These are phyloP conservation scores for Brachirus orientalis DNA, from an alignment of 2,113 vertebrate species.

Conservation along the genomic window DNA sequence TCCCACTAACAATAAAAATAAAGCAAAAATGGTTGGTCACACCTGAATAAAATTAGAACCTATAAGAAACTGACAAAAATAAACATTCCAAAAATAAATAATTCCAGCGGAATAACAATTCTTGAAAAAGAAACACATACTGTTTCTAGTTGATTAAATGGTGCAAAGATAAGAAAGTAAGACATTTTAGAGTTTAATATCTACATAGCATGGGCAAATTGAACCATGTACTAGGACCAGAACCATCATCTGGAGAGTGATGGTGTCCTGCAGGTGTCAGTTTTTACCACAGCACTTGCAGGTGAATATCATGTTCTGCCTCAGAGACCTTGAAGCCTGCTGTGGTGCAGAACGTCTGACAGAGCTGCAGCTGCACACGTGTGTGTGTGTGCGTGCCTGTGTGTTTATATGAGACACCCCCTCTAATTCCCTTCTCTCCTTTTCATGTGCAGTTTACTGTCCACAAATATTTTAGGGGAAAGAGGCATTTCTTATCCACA, in stretches of 20 bases:
- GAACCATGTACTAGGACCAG: constrained; percentile 2
- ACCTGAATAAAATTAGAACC: too few species aligned
- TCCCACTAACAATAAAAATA: too few species aligned
- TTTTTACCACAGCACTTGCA: neutral
- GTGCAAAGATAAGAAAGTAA: neutral
- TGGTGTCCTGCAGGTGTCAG: constrained; percentile 9
- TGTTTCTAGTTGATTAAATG: neutral
- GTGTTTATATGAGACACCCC: neutral
- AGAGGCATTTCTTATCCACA: constrained; percentile 31
- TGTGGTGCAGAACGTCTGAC: constrained; percentile 10
- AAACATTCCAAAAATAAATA: too few species aligned
- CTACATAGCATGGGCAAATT: neutral
- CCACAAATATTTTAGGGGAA: constrained; percentile 26
- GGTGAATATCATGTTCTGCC: constrained; percentile 5
- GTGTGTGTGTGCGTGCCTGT: constrained; percentile 23
- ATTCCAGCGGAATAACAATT: too few species aligned
- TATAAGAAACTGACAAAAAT: too few species aligned
- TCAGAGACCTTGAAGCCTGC: constrained; percentile 42
- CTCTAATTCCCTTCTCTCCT: constrained; percentile 5
- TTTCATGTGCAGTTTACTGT: constrained; percentile 30
- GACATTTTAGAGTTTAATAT: neutral
- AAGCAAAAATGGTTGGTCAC: too few species aligned
- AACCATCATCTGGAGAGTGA: constrained; percentile 8
- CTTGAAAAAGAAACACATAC: too few species aligned
- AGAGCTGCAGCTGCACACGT: constrained; percentile 8